Evolutionary conservation across 1,140 invertebrate species (phyloP).

Genomic region (Bombus sylvicola): DNA sequence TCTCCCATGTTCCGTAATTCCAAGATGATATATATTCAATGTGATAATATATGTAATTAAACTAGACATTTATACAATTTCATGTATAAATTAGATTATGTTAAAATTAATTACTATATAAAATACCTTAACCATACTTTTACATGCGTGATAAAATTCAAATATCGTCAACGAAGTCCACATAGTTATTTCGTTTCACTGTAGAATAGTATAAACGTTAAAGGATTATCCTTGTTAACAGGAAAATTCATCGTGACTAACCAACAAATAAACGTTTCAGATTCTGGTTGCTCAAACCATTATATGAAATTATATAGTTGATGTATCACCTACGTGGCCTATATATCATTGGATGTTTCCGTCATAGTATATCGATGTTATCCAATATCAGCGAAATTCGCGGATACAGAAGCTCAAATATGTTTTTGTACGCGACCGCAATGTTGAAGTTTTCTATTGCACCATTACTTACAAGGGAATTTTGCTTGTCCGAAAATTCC

Average conservation of each 20-base stretch:
- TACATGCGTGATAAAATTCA: background rate
- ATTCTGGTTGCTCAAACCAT: background rate
- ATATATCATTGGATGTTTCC: background rate
- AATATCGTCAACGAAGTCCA: background rate
- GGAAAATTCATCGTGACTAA: background rate
- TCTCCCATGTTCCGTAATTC: too few species aligned
- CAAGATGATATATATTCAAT: too few species aligned
- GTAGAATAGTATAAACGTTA: background rate
- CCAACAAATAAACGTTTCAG: conserved; percentile 11
- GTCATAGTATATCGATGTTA: conserved; percentile 15
- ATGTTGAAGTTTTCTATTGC: background rate
- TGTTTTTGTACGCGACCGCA: conserved; percentile 13
- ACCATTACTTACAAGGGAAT: background rate
- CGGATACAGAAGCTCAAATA: conserved; percentile 11
- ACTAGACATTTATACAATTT: background rate
- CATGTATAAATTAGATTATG: background rate
- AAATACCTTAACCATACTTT: background rate
- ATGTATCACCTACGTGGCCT: conserved; percentile 2
- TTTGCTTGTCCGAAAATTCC: background rate
- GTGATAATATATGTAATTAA: too few species aligned
- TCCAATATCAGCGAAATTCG: conserved; percentile 2
- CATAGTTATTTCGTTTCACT: too few species aligned
- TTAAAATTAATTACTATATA: background rate
- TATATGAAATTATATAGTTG: conserved; percentile 26
- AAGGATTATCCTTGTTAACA: background rate